These are phyloP conservation scores for Rhodophaea formosa DNA, from an alignment of 2,888 invertebrate genomes.

Conservation along the genomic window DNA sequence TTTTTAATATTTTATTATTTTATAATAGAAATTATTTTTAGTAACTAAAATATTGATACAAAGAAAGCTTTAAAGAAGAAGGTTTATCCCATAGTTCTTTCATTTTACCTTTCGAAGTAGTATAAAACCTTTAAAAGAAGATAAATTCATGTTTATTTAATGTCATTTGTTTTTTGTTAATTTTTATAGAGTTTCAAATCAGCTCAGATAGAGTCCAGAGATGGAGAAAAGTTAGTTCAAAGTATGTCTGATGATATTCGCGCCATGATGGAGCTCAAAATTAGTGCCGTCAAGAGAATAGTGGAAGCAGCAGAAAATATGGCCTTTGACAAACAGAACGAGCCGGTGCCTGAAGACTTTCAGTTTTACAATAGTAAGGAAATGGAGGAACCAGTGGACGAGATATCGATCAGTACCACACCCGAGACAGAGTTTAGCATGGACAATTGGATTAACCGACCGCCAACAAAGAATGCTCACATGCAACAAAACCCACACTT, in stretches of 20 bases:
- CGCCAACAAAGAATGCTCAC: constrained; percentile 83
- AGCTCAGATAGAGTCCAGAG: constrained; percentile 87
- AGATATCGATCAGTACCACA: constrained; percentile 69
- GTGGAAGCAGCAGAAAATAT: constrained; percentile 94
- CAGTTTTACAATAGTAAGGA: constrained; percentile 87
- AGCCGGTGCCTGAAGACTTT: constrained; percentile 81
- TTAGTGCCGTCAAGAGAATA: constrained; percentile 92
- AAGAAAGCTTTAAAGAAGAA: too few relatives aligned
- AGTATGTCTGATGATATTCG: constrained; percentile 92
- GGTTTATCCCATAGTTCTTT: too few relatives aligned
- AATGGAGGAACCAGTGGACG: constrained; percentile 81
- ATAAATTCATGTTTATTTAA: too few relatives aligned
- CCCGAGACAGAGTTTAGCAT: constrained; percentile 78
- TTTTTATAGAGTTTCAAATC: constrained; percentile 86
- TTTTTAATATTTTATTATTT: too few relatives aligned
- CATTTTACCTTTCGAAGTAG: too few relatives aligned
- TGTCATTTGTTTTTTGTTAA: background rate
- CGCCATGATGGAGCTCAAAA: constrained; percentile 93
- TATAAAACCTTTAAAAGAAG: too few relatives aligned
- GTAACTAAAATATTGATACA: too few relatives aligned
- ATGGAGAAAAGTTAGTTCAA: constrained; percentile 88
- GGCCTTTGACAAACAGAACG: constrained; percentile 82
- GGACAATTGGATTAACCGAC: constrained; percentile 77
- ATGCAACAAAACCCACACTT: constrained; percentile 87
- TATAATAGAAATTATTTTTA: too few relatives aligned